Conservation (phyloP, 1,140 invertebrate genomes). For the Stratiolaelaps scimitus region DNA sequence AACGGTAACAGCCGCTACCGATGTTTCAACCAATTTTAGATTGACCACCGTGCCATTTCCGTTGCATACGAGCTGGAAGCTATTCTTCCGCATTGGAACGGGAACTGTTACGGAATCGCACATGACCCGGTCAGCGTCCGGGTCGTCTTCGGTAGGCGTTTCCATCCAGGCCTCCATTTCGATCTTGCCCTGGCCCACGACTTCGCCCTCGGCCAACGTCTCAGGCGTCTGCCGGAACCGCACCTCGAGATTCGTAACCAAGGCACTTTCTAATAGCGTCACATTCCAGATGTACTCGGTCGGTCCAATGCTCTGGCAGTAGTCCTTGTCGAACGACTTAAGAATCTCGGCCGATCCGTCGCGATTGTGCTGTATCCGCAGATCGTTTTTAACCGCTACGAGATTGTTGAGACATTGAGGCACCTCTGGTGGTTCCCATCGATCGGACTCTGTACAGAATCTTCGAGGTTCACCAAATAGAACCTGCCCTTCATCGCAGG, state of each 20-base stretch:
- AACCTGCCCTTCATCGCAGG: slow-evolving; percentile 15
- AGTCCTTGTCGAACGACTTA: slow-evolving; percentile 23
- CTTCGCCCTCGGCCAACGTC: not conserved
- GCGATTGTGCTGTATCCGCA: slow-evolving; percentile 13
- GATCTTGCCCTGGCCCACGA: slow-evolving; percentile 19
- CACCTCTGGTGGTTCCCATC: slow-evolving; percentile 16
- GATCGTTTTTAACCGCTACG: slow-evolving; percentile 14
- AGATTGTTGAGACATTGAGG: slow-evolving; percentile 25
- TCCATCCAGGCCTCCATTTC: slow-evolving; percentile 27
- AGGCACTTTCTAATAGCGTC: slow-evolving; percentile 24
- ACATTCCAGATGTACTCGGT: slow-evolving; percentile 25
- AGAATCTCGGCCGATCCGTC: slow-evolving; percentile 24
- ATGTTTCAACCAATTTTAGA: slow-evolving; percentile 7
- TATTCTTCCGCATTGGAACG: slow-evolving; percentile 19
- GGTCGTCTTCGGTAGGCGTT: slow-evolving; percentile 12
- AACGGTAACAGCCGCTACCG: slow-evolving; percentile 11
- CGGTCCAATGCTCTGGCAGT: slow-evolving; percentile 15
- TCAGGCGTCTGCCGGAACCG: slow-evolving; percentile 20
- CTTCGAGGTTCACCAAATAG: slow-evolving; percentile 11
- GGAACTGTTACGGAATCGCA: slow-evolving; percentile 14
- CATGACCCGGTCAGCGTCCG: slow-evolving; percentile 6
- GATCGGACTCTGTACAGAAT: slow-evolving; percentile 3
- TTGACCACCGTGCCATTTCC: slow-evolving; percentile 27
- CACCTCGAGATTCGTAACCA: slow-evolving; percentile 23
- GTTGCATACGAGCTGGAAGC: slow-evolving; percentile 21